These are phyloP conservation scores for Morpho achilles DNA, from an alignment of 2,888 invertebrate genomes.

Conservation along the genomic window DNA sequence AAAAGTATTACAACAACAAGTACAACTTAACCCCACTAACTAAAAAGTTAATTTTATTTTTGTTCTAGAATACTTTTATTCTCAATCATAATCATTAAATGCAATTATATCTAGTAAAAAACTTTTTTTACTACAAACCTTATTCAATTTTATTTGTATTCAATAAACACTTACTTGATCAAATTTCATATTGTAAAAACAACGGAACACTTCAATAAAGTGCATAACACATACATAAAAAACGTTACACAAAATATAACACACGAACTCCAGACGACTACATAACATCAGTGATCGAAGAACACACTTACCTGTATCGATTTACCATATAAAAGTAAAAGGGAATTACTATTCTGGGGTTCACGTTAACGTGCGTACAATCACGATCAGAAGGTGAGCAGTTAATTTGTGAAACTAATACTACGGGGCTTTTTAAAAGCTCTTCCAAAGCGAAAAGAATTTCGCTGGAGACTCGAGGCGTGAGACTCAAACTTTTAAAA, in stretches of 20 bases:
- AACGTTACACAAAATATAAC: constrained; percentile 8
- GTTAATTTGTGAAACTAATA: too few relatives aligned
- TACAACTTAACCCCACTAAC: too few relatives aligned
- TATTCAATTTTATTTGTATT: too few relatives aligned
- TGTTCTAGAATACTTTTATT: too few relatives aligned
- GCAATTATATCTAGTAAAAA: neutral
- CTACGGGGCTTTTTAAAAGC: too few relatives aligned
- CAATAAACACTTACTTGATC: constrained; percentile 21
- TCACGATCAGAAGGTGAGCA: neutral
- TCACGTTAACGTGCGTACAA: constrained; percentile 10
- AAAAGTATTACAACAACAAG: too few relatives aligned
- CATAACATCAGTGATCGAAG: neutral
- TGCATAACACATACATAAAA: constrained; percentile 23
- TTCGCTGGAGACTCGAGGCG: too few relatives aligned
- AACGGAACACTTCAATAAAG: constrained; percentile 19
- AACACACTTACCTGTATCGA: neutral
- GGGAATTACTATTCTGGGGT: constrained; percentile 16
- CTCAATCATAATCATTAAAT: too few relatives aligned
- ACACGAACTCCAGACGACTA: neutral
- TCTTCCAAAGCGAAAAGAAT: too few relatives aligned
- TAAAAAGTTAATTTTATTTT: too few relatives aligned
- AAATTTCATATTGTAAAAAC: constrained; percentile 18
- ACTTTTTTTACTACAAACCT: too few relatives aligned
- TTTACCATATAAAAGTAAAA: constrained; percentile 27
- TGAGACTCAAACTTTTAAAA: too few relatives aligned